Evolutionary conservation across 2,113 vertebrate genomes (phyloP), one percentile per base, ranked within the genome.

Genomic region (Syngnathus floridae): DNA sequence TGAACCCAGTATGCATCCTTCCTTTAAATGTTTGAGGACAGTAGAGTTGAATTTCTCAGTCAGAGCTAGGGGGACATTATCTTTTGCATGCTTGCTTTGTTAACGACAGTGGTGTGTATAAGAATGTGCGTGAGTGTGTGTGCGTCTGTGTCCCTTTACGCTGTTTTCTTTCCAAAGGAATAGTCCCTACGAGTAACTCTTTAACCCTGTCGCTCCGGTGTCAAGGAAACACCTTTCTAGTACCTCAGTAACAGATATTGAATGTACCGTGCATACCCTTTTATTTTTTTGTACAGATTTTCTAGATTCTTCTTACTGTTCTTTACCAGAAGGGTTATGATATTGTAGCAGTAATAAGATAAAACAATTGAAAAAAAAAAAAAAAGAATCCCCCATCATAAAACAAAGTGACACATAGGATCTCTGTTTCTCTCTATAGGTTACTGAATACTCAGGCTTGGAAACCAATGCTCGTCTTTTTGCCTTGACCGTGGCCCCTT

Each of bases 241-340:
- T 92, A 92, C 91, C 91, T 92, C 91, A 92, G 88, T 90, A 90
- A 91, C 91, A 91, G 90, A 91, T 92, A 92, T 91, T 92, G 91
- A 92, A 92, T 92, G 91, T 92, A 92, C 88, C 86, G 83, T 88
- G 89, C 84, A 85, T 80, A 86, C 88, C 81, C 86, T 84, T 85
- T 85, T 85, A 77, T 83, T 86, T 83, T 82, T 88, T 86, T 91
- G 90, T 90, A 90, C 88, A 91, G 88, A 88, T 89, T 91, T 88
- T 87, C 86, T 90, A 88, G 84, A 88, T 82, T 71, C 77, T 83
- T 84, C 80, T 87, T 84, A 81, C 76, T 84, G 70, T 85, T 85
- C 86, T 83, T 86, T 82, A 85, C 70, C 77, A 81, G 77, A 90
- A 88, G 74, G 79, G 73, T 87, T 79, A 72, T 79, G 73, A 74